phyloP scores from a whole-genome alignment of 2,113 vertebrate species.

The Myodes glareolus region DNA sequence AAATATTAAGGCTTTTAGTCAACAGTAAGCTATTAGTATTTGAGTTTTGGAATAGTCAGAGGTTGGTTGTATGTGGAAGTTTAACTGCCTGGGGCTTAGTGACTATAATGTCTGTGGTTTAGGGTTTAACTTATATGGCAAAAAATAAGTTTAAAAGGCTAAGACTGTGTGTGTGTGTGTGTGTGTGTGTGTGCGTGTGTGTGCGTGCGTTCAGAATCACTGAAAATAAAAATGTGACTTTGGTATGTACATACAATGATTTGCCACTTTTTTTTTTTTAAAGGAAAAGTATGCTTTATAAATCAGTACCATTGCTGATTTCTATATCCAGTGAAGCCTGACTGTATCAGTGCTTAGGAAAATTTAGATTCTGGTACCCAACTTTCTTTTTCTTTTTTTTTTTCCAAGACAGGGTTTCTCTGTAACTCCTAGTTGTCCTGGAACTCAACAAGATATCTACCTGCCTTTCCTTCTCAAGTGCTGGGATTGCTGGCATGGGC shows the following conservation, averaged over 20 bases:
- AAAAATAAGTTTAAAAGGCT: neutral
- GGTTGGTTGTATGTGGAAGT: neutral
- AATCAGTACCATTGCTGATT: neutral
- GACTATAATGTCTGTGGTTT: neutral
- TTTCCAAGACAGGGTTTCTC: neutral
- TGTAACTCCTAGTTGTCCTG: neutral
- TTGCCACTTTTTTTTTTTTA: no score
- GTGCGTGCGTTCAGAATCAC: neutral
- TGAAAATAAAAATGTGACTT: conserved; percentile 11
- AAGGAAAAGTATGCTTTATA: conserved; percentile 14
- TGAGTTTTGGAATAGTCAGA: neutral
- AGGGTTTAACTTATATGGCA: neutral
- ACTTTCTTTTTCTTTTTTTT: neutral
- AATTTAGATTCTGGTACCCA: neutral
- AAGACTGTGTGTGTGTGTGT: neutral
- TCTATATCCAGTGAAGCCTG: neutral
- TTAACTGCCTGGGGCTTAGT: neutral
- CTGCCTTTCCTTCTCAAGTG: neutral
- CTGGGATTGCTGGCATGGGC: neutral
- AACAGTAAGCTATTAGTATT: neutral
- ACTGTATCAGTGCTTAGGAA: conserved; percentile 30
- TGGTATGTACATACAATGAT: neutral
- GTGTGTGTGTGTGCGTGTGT: neutral
- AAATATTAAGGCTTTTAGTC: neutral
- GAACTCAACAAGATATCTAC: neutral